Conservation (phyloP, 2,797 vertebrate genomes). For the Typhlichthys subterraneus region DNA sequence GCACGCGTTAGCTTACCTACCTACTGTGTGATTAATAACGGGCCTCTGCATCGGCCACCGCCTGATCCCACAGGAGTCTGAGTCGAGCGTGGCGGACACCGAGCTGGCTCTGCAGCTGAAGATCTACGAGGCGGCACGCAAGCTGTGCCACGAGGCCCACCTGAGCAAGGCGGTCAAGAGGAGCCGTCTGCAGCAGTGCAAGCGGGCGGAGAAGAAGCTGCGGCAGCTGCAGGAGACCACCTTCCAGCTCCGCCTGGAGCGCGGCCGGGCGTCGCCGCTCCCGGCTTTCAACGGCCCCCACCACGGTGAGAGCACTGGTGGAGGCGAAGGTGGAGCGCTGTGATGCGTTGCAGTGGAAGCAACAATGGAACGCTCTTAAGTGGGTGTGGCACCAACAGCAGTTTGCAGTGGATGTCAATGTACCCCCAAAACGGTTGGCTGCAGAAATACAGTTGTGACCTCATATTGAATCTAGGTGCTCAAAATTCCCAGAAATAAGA, state of each 20-base stretch:
- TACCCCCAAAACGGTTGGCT: too few relatives aligned
- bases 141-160: slow-evolving; percentile 83
- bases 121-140: slow-evolving; percentile 84
- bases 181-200: slow-evolving; percentile 78
- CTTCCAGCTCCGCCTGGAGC: slow-evolving; percentile 74
- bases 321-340: too few relatives aligned
- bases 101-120: slow-evolving; percentile 88
- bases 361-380: too few relatives aligned
- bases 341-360: too few relatives aligned
- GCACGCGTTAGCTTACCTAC: slow-evolving; percentile 1
- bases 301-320: slow-evolving; percentile 58
- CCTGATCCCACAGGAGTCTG: slow-evolving; percentile 74
- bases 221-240: slow-evolving; percentile 80
- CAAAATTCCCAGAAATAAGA: too few relatives aligned
- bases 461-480: too few relatives aligned
- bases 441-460: too few relatives aligned
- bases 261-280: slow-evolving; percentile 67
- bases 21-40: not conserved
- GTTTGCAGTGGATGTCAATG: too few relatives aligned
- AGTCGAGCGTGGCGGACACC: slow-evolving; percentile 79
- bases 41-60: not conserved
- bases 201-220: slow-evolving; percentile 86
- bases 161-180: slow-evolving; percentile 80
- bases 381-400: too few relatives aligned
- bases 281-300: slow-evolving; percentile 62